These are phyloP conservation scores for Drosophila trapezifrons DNA, from an alignment of 1,140 invertebrate genomes.

Conservation along the genomic window DNA sequence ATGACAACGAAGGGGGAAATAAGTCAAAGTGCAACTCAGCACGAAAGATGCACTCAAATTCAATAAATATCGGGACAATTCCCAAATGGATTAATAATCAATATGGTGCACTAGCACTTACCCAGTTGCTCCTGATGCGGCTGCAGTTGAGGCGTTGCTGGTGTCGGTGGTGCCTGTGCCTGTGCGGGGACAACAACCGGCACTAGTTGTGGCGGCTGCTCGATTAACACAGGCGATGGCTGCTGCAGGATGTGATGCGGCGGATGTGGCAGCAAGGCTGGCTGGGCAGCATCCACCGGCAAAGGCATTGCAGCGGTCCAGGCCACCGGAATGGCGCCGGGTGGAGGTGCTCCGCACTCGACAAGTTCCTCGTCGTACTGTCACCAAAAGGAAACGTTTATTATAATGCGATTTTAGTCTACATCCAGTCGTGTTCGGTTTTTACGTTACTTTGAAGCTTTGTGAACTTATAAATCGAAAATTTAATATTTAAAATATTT, in stretches of 20 bases:
- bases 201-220: constrained; percentile 29
- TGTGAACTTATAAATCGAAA: too few species aligned
- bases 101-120: constrained; percentile 27
- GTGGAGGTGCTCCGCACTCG: constrained; percentile 64
- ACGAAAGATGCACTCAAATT: background rate
- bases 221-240: constrained; percentile 49
- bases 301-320: constrained; percentile 49
- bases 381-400: background rate
- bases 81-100: constrained; percentile 21
- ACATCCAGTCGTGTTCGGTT: background rate
- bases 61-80: background rate
- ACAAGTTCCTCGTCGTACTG: constrained; percentile 72
- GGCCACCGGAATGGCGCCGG: constrained; percentile 56
- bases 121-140: constrained; percentile 38
- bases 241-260: constrained; percentile 68
- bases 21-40: constrained; percentile 14
- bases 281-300: constrained; percentile 23
- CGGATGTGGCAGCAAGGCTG: constrained; percentile 46
- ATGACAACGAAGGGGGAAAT: background rate
- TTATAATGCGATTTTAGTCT: background rate
- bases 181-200: constrained; percentile 20
- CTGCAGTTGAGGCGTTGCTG: constrained; percentile 23
- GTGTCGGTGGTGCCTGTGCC: constrained; percentile 8
- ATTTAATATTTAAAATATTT: too few species aligned
- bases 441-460: background rate